Evolutionary conservation across 2,888 invertebrate genomes (phyloP).

Genomic region (Diaprepes abbreviatus): DNA sequence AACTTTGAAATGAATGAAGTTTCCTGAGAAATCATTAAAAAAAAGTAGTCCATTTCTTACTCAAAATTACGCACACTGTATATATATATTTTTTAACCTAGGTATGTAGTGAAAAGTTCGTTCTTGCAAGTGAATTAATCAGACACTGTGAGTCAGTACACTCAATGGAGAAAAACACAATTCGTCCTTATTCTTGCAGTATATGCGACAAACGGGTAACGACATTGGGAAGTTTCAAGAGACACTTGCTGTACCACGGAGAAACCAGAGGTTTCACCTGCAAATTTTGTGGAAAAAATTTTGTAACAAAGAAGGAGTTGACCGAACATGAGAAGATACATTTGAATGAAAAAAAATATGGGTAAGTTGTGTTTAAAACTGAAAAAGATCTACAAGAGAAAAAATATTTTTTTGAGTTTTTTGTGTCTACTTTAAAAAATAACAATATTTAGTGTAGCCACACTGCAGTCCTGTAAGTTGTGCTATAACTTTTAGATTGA

Average conservation of each 20-base stretch:
- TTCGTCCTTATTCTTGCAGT: slow-evolving; percentile 58
- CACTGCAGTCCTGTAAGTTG: no score
- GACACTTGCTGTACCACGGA: slow-evolving; percentile 58
- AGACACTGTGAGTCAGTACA: slow-evolving; percentile 55
- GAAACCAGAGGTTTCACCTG: slow-evolving; percentile 57
- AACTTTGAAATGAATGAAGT: no score
- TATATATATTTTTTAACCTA: slow-evolving; percentile 33
- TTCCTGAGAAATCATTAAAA: no score
- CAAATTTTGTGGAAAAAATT: slow-evolving; percentile 65
- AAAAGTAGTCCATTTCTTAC: no score
- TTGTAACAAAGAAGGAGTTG: slow-evolving; percentile 58
- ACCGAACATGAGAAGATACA: slow-evolving; percentile 58
- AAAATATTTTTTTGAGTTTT: no score
- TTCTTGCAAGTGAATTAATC: slow-evolving; percentile 52
- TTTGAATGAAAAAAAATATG: slow-evolving; percentile 56
- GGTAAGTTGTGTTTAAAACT: no score
- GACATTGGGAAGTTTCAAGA: slow-evolving; percentile 55
- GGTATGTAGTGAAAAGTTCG: slow-evolving; percentile 53
- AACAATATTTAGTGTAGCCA: no score
- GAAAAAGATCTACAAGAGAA: no score
- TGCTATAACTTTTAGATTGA: no score
- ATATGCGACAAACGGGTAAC: slow-evolving; percentile 56
- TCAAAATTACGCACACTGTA: no score
- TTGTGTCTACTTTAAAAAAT: no score
- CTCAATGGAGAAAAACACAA: slow-evolving; percentile 51